Conservation (phyloP, 2,888 invertebrate species). For the Eretmocerus hayati region DNA sequence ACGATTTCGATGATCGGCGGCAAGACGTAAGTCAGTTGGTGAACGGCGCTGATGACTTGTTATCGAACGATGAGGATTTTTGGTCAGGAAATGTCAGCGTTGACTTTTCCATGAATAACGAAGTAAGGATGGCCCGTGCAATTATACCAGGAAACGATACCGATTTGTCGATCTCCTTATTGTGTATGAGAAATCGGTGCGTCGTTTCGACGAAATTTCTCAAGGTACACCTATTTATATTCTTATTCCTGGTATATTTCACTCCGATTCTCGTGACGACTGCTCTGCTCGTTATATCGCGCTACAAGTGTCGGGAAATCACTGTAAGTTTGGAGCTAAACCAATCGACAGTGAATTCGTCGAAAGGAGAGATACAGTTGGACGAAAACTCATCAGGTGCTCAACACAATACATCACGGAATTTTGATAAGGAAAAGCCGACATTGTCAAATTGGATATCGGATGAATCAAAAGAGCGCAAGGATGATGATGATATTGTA, state of each 20-base stretch:
- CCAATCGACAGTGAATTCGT: background rate
- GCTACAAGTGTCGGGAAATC: constrained; percentile 18
- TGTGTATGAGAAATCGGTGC: constrained; percentile 26
- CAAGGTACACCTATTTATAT: constrained; percentile 33
- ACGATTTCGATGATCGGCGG: constrained; percentile 24
- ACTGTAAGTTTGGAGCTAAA: constrained; percentile 2
- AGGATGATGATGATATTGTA: background rate
- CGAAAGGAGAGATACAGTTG: background rate
- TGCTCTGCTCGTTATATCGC: constrained; percentile 14
- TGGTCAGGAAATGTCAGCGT: background rate
- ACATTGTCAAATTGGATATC: constrained; percentile 2
- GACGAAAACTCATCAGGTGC: no score
- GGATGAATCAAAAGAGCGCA: background rate
- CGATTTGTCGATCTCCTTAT: no score
- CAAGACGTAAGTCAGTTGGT: constrained; percentile 11
- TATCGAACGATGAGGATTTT: background rate
- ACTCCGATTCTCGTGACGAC: constrained; percentile 18
- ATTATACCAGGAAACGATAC: background rate
- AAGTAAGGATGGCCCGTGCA: background rate
- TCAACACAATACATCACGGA: no score
- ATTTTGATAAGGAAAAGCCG: background rate
- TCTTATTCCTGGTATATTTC: constrained; percentile 31
- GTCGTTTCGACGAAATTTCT: constrained; percentile 33
- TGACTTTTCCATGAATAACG: background rate
- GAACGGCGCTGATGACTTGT: background rate